Evolutionary conservation across 1,140 invertebrate species (phyloP).

Genomic region (Heliconius eleuchia): DNA sequence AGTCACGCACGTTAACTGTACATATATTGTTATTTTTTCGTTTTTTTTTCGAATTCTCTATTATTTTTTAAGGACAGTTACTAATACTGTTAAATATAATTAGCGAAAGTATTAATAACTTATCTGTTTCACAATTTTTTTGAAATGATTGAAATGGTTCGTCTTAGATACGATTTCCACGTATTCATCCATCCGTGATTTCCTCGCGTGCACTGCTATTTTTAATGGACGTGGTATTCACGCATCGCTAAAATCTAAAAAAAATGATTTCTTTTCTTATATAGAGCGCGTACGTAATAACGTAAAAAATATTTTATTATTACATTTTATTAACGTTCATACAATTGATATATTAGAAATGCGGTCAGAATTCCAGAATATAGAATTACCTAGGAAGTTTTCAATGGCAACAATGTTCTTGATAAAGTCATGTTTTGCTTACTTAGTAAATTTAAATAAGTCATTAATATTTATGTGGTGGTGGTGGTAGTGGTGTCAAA

Average conservation of each 20-base stretch:
- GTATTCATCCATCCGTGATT: background rate
- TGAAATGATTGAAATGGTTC: background rate
- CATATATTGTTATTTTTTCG: background rate
- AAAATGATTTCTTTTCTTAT: slow-evolving; percentile 6
- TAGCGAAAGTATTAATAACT: background rate
- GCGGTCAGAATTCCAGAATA: background rate
- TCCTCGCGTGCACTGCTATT: slow-evolving; percentile 2
- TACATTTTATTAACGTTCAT: background rate
- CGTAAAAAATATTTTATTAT: background rate
- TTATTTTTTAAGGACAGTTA: background rate
- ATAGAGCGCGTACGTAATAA: background rate
- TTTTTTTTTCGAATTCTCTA: background rate
- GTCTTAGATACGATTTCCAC: slow-evolving; percentile 3
- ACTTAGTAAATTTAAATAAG: background rate
- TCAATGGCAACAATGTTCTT: slow-evolving; percentile 8
- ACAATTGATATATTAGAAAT: background rate
- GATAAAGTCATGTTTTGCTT: too few relatives aligned
- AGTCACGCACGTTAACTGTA: slow-evolving; percentile 20
- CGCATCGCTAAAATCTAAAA: slow-evolving; percentile 5
- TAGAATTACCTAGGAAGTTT: background rate
- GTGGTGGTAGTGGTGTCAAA: slow-evolving; percentile 24
- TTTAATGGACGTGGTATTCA: slow-evolving; percentile 6
- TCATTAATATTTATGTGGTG: background rate
- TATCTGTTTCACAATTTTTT: background rate
- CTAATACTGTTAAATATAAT: background rate